Conservation (phyloP, 2,113 vertebrate species). For the cat (Felis catus) region DNA sequence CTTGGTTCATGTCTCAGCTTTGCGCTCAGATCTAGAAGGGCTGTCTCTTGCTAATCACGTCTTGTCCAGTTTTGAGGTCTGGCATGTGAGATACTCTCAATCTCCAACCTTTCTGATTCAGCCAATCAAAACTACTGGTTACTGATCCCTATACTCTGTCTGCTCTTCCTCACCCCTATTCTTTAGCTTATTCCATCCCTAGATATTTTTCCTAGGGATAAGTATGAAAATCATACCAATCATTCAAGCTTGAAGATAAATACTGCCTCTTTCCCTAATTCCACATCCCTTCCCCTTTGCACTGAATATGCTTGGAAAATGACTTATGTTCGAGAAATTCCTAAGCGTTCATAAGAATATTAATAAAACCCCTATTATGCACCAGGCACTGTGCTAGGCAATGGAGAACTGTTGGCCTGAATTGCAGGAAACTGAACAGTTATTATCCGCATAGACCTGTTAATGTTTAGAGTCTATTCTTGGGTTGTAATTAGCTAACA, state of each 20-base stretch:
- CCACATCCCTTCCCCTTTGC: background rate
- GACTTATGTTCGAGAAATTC: background rate
- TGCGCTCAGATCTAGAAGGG: background rate
- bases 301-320: background rate
- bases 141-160: background rate
- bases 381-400: background rate
- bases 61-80: background rate
- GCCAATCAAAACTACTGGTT: background rate
- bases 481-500: background rate
- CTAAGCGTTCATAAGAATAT: background rate
- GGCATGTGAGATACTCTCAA: background rate
- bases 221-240: background rate
- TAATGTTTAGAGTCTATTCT: background rate
- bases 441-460: background rate
- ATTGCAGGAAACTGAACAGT: background rate
- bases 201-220: background rate
- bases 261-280: background rate
- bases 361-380: background rate
- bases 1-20: background rate
- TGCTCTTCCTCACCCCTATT: background rate
- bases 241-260: background rate
- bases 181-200: background rate
- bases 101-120: background rate
- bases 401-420: background rate
- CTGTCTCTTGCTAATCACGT: background rate